Base-by-base conservation (phyloP, 2,888 invertebrate species). In the Drosophila macrospina region DNA sequence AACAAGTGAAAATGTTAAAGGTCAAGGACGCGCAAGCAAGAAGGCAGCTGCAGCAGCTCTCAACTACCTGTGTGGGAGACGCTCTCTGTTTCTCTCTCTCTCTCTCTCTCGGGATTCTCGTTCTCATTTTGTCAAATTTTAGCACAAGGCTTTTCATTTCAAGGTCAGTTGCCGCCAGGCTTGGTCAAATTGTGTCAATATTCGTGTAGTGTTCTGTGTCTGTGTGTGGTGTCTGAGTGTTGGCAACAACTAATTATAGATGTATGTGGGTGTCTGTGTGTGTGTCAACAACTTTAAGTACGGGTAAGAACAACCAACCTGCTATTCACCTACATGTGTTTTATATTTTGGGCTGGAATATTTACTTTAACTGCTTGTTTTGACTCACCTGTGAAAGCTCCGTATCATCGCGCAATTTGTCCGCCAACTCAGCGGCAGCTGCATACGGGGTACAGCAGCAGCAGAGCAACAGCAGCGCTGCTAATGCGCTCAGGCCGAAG, bases 321-420 rank as follows among this genome's bases (percentile, higher is more conserved):
- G 57, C 48, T 56, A 56, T 57, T 56, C 57, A 67, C 56, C 62
- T 69, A 80, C 51, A 69, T 56, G 66, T 77, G 60, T 73, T 75
- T 59, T 63, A 44, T 67, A 57, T 59, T 30, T 51, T 44, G 39
- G 44, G n/a, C 11, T 11, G n/a, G 2, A 28, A 41, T 41, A 57
- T 57, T 68, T 47, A 62, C 62, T 57, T 69, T 36, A 44, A 30
- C 45, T 37, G 41, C 20, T 45, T 50, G 30, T 39, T 16, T 28
- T 47, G 28, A 81, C 89, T 92, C 93, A 95, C 95, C 95, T 95
- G 94, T 76, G 95, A 95, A 78, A 95, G 93, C 90, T 95, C 95
- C 69, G 94, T 91, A 92, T 95, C 95, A 91, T 93, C 93, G 81
- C 93, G 93, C 80, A 95, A 93, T 93, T 94, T 95, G 91, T 95